A percentile compares a stretch with the other conserved stretches of the same genome.
phyloP scores from a whole-genome alignment of 2,888 invertebrate genomes.

The Orthosia incerta region DNA sequence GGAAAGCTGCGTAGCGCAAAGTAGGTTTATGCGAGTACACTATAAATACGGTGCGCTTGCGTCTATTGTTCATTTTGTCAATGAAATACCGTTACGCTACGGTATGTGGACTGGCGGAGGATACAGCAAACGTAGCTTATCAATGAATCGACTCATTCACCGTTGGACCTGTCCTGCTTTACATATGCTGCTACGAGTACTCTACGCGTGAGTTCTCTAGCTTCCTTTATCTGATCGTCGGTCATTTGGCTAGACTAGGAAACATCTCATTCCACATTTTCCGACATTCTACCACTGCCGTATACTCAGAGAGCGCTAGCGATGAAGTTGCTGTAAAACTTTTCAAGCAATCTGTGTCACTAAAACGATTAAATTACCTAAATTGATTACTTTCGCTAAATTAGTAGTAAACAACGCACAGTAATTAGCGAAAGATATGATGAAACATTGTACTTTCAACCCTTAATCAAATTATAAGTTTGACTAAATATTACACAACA shows the following conservation, averaged over 20 bases:
- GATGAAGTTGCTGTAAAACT: constrained; percentile 30
- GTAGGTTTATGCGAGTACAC: constrained; percentile 2
- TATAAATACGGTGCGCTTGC: constrained; percentile 35
- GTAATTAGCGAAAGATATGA: constrained; percentile 14
- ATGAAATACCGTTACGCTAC: constrained; percentile 43
- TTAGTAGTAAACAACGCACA: constrained; percentile 19
- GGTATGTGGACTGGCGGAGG: constrained; percentile 15
- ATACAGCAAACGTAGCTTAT: constrained; percentile 22
- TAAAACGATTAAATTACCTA: constrained; percentile 34
- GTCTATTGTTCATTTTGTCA: constrained; percentile 44
- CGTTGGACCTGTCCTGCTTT: constrained; percentile 1
- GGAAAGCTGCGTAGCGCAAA: constrained; percentile 27
- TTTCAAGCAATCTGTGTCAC: constrained; percentile 42
- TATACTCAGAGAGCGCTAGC: neutral
- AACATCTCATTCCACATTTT: neutral
- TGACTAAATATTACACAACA: neutral
- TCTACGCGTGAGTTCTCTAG: neutral
- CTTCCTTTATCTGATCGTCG: neutral
- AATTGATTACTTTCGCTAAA: constrained; percentile 37
- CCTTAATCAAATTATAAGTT: neutral
- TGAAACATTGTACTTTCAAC: constrained; percentile 1
- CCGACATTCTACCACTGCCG: neutral
- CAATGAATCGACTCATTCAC: constrained; percentile 37
- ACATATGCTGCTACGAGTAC: neutral
- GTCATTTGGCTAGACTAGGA: neutral